A percentile compares a stretch with the other conserved stretches of the same genome.
Conservation (phyloP, 2,797 vertebrate species). For the Florisuga fusca region DNA sequence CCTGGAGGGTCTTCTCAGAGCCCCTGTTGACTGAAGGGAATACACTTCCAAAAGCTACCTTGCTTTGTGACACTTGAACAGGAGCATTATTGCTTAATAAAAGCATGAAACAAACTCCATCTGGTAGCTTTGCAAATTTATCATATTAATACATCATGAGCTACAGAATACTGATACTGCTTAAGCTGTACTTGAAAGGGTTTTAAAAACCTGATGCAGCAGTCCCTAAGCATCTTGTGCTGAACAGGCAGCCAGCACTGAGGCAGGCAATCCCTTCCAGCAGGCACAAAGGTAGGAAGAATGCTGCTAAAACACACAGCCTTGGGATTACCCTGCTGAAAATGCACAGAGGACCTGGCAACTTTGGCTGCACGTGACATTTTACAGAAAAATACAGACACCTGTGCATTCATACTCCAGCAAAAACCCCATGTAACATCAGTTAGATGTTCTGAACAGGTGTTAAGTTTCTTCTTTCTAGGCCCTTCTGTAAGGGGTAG, state of each 20-base stretch:
- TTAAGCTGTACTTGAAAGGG: neutral
- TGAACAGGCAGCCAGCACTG: rapidly evolving
- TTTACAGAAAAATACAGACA: neutral
- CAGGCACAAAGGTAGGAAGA: neutral
- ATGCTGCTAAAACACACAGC: neutral
- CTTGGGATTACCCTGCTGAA: neutral
- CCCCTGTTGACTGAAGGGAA: neutral
- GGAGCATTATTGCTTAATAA: neutral
- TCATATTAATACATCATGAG: rapidly evolving
- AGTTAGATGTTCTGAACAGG: neutral
- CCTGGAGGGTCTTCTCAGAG: neutral
- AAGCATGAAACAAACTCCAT: neutral
- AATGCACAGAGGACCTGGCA: rapidly evolving
- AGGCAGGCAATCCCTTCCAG: neutral
- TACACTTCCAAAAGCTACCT: neutral
- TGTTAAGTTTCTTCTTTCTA: too few species aligned
- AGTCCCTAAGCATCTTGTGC: neutral
- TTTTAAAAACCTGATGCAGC: neutral
- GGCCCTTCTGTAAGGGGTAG: too few species aligned
- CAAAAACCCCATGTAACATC: neutral
- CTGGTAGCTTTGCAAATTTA: neutral
- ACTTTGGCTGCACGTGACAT: neutral
- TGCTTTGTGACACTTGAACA: neutral
- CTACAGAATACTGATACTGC: neutral
- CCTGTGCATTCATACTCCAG: neutral